Evolutionary conservation across 2,113 vertebrate genomes (phyloP).

Genomic region (Mungos mungo): DNA sequence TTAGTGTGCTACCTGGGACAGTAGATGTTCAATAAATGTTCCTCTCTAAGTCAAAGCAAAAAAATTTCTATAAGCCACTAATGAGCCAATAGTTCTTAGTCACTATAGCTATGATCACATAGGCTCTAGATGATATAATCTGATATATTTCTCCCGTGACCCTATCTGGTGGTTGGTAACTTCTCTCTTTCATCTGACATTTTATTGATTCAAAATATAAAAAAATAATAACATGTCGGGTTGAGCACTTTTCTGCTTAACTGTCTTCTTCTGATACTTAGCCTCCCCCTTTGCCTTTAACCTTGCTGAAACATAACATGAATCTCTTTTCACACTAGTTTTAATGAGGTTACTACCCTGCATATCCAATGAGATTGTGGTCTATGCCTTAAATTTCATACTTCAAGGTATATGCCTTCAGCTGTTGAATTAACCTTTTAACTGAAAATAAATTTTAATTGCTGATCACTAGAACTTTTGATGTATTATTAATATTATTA

Average conservation of each 20-base stretch:
- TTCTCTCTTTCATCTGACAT: constrained; percentile 14
- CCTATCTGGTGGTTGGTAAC: neutral
- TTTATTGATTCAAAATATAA: constrained; percentile 11
- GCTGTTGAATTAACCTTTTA: constrained; percentile 1
- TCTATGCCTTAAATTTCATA: neutral
- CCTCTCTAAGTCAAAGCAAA: constrained; percentile 7
- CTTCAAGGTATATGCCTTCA: constrained; percentile 13
- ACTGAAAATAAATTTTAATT: constrained; percentile 31
- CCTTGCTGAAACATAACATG: neutral
- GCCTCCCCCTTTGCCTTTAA: neutral
- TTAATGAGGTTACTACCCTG: constrained; percentile 37
- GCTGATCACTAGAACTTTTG: neutral
- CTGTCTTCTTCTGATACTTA: neutral
- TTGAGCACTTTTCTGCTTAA: neutral
- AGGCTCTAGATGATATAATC: neutral
- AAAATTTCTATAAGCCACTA: neutral
- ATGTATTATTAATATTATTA: neutral
- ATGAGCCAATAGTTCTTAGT: neutral
- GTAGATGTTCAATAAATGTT: constrained; percentile 17
- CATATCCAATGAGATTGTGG: neutral
- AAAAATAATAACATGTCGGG: neutral
- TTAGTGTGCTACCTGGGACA: neutral
- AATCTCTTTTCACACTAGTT: neutral
- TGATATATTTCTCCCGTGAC: neutral
- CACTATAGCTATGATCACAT: neutral